phyloP scores from a whole-genome alignment of 2,888 invertebrate species.

The Lepidocyrtinus sp. region DNA sequence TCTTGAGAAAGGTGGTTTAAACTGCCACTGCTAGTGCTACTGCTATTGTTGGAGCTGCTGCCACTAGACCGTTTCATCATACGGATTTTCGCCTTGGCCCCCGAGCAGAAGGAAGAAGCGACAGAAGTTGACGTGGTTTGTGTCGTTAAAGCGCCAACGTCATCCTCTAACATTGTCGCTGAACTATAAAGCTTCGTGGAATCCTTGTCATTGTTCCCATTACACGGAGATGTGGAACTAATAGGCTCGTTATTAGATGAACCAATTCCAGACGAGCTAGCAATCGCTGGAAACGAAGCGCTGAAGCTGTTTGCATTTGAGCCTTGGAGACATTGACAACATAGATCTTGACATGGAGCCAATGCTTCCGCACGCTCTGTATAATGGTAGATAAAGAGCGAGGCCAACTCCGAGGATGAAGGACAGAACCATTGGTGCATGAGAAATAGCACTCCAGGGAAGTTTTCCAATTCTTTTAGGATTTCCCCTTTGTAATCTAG shows the following conservation, averaged over 20 bases:
- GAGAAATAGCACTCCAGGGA: constrained; percentile 73
- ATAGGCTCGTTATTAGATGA: neutral
- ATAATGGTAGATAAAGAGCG: constrained; percentile 57
- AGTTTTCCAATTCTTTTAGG: constrained; percentile 71
- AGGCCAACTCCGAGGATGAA: constrained; percentile 69
- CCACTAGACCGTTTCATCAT: constrained; percentile 45
- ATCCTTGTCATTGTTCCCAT: constrained; percentile 9
- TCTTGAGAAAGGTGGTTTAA: constrained; percentile 45
- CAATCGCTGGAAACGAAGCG: too few relatives aligned
- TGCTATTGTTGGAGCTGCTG: constrained; percentile 35
- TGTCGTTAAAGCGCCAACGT: too few relatives aligned
- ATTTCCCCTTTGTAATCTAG: constrained; percentile 71
- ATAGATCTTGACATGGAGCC: constrained; percentile 51
- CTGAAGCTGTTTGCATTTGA: too few relatives aligned
- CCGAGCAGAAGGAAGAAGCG: neutral
- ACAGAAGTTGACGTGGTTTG: neutral
- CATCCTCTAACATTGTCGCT: too few relatives aligned
- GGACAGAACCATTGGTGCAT: constrained; percentile 75
- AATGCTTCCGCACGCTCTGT: constrained; percentile 46
- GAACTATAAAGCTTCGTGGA: too few relatives aligned
- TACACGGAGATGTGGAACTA: neutral
- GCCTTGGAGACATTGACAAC: constrained; percentile 45
- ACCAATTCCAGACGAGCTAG: too few relatives aligned
- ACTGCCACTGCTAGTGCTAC: constrained; percentile 48
- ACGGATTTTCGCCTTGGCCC: constrained; percentile 32